These are phyloP conservation scores for Globia sparganii DNA, from an alignment of 2,888 invertebrate genomes.

Conservation along the genomic window DNA sequence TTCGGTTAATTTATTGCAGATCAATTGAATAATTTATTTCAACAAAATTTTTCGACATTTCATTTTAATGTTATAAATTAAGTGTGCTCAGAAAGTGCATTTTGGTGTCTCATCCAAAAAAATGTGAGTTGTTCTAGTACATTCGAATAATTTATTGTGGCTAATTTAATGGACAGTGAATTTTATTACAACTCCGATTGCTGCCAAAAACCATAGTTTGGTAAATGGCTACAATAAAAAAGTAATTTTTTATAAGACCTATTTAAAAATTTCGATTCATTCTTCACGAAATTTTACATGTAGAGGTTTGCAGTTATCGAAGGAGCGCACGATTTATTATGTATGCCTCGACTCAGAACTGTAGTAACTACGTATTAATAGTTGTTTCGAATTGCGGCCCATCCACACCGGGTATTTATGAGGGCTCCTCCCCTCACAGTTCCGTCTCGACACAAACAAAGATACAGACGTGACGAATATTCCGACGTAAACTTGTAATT, in stretches of 20 bases:
- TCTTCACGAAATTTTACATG: neutral
- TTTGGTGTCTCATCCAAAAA: conserved; percentile 25
- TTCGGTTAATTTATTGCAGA: neutral
- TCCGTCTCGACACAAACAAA: conserved; percentile 46
- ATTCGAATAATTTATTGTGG: conserved; percentile 3
- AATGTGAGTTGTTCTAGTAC: conserved; percentile 24
- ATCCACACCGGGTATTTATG: conserved; percentile 55
- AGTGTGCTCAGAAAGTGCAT: neutral
- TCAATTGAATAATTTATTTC: conserved; percentile 23
- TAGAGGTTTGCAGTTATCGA: neutral
- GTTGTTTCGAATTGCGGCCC: conserved; percentile 35
- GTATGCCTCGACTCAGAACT: conserved; percentile 24
- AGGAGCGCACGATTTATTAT: conserved; percentile 24
- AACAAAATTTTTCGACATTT: conserved; percentile 20
- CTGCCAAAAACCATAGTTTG: conserved; percentile 2
- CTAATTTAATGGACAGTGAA: conserved; percentile 21
- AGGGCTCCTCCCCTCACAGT: conserved; percentile 49
- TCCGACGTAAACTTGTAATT: conserved; percentile 42
- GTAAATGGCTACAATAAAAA: conserved; percentile 3
- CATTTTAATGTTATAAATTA: conserved; percentile 29
- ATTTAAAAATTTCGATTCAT: neutral
- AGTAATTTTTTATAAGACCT: fast-evolving
- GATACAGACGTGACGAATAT: conserved; percentile 57
- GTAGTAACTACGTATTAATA: conserved; percentile 38
- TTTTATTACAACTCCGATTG: conserved; percentile 14